Evolutionary conservation across 2,797 vertebrate genomes (phyloP), one percentile per base, ranked within the genome.

Genomic region (Siniperca obscura): DNA sequence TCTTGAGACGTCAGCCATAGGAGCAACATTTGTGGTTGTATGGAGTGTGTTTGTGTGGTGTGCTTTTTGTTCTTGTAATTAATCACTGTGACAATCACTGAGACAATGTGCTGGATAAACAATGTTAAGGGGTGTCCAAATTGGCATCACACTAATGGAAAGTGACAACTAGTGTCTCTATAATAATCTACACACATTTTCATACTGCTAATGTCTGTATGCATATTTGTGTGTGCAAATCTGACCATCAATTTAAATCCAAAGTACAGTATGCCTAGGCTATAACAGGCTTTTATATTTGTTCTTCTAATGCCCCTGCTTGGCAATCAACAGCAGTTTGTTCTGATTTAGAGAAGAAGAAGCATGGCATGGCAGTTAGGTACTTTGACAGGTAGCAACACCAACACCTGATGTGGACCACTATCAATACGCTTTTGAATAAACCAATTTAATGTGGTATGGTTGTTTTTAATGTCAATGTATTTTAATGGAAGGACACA

Each of bases 21-120:
- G 42, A 80, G 42, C 10, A 4, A 38, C 36, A 40, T 67, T 9
- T 40, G 57, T 53, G 53, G 3, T 9, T 60, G 25, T 25, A 7
- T n/a, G 40, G 50, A 36, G 36, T 62, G 71, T 60, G 72, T 59
- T 76, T 79, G 64, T 72, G 27, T 46, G 48, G 22, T 13, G 17
- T 4, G 27, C 1, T 74, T 57, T 75, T 60, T 59, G 50, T 69
- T 83, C 11, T 76, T 70, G 53, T 67, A 71, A 88, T 87, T 76
- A 84, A 84, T 76, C 59, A 78, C 69, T 65, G 82, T 74, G 30
- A 30, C 30, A 30, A 30, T 30, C 30, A 30, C 30, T 44, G 61
- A 90, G 76, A 80, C 81, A 83, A 84, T 79, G 69, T 27, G 59
- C 65, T n/a, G 27, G 44, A 80, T 59, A 82, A 86, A 86, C 61